Percentiles rank a stretch among this genome's conserved stretches.
These are phyloP conservation scores for Meliscaeva auricollis DNA, from an alignment of 2,888 invertebrate species.

Conservation along the genomic window DNA sequence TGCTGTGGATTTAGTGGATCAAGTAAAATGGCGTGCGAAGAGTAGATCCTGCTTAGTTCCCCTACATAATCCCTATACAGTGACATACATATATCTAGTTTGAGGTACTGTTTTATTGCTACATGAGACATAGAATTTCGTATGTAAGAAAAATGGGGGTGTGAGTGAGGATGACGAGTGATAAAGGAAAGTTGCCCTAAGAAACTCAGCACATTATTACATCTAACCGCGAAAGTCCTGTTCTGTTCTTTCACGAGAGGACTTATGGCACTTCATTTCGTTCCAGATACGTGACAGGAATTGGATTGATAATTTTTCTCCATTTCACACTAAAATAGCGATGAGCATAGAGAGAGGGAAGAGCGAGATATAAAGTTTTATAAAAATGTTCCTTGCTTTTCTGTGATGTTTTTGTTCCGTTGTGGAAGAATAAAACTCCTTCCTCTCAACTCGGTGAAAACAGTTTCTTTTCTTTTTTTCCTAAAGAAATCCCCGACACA, in stretches of 20 bases:
- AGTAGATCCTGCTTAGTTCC: slow-evolving; percentile 42
- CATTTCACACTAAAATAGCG: slow-evolving; percentile 16
- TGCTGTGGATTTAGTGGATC: slow-evolving; percentile 66
- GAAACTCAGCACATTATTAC: slow-evolving; percentile 50
- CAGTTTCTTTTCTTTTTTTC: neutral
- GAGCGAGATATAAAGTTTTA: too few species aligned
- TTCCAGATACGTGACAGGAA: slow-evolving; percentile 64
- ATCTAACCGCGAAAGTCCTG: slow-evolving; percentile 46
- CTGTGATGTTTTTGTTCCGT: neutral
- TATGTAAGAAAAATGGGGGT: neutral
- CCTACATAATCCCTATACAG: slow-evolving; percentile 19
- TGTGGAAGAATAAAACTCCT: slow-evolving; percentile 12
- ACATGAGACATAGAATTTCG: slow-evolving; percentile 10
- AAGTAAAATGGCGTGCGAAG: slow-evolving; percentile 54
- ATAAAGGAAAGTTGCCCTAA: slow-evolving; percentile 35
- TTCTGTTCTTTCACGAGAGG: slow-evolving; percentile 48
- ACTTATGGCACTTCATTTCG: slow-evolving; percentile 74
- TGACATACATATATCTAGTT: slow-evolving; percentile 22
- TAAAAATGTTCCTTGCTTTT: too few species aligned
- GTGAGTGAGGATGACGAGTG: neutral
- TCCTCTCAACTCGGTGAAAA: neutral
- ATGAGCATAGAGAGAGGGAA: neutral
- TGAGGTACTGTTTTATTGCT: slow-evolving; percentile 37
- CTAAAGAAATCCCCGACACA: slow-evolving; percentile 1
- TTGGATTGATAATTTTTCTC: slow-evolving; percentile 65